Percentiles rank a stretch among this genome's conserved stretches.
Evolutionary conservation across 2,797 vertebrate species (phyloP).

Genomic region (Sorex maritimensis): DNA sequence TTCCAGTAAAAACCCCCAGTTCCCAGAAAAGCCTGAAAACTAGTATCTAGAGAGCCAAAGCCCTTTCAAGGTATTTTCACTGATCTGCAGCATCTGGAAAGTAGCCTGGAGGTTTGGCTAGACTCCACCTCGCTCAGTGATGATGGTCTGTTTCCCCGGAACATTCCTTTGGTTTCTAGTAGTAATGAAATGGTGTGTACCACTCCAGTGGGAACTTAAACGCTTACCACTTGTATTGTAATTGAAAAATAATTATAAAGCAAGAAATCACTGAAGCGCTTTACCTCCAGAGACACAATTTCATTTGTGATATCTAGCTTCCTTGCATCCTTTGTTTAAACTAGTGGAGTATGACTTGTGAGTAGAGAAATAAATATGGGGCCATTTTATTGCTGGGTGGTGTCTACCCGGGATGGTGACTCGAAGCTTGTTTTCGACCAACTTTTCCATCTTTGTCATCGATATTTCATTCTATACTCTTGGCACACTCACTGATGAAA

Average conservation of each 20-base stretch:
- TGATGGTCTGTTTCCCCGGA: conserved; percentile 58
- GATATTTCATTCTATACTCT: background rate
- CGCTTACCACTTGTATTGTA: conserved; percentile 62
- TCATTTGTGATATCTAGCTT: background rate
- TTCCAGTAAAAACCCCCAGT: conserved; percentile 55
- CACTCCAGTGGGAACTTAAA: conserved; percentile 60
- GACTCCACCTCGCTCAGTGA: conserved; percentile 66
- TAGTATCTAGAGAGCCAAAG: conserved; percentile 44
- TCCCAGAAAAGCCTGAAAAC: conserved; percentile 62
- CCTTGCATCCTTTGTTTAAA: conserved; percentile 50
- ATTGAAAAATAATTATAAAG: conserved; percentile 79
- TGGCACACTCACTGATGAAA: conserved; percentile 41
- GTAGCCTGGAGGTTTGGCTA: conserved; percentile 63
- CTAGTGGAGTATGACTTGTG: background rate
- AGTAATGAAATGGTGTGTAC: conserved; percentile 54
- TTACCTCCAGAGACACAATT: conserved; percentile 18
- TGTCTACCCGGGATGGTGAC: conserved; percentile 27
- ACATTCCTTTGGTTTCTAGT: conserved; percentile 70
- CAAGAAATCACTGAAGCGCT: conserved; percentile 39
- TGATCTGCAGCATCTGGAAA: conserved; percentile 63
- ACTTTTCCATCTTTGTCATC: background rate
- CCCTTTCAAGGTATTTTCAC: conserved; percentile 50
- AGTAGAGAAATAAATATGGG: conserved; percentile 40
- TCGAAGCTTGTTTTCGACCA: background rate
- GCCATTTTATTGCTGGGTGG: background rate